A percentile compares a stretch with the other conserved stretches of the same genome.
Conservation (phyloP, 53 echinoderm and acorn worm species). For the Henricia sp. region DNA sequence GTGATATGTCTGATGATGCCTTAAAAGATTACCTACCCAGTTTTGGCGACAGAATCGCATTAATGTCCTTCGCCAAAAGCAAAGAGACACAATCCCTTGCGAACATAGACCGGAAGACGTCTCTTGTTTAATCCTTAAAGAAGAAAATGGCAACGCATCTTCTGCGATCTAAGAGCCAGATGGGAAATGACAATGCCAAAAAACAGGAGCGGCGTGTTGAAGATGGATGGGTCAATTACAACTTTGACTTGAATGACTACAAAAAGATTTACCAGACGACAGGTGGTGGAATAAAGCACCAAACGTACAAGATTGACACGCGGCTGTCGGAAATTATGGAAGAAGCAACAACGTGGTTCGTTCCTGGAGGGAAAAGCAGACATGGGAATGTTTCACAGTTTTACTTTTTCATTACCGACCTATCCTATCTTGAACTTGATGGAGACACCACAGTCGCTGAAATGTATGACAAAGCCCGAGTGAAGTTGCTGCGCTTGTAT, state of each 20-base stretch:
- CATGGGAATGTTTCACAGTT: constrained; percentile 40
- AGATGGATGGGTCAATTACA: constrained; percentile 48
- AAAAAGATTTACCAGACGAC: constrained; percentile 46
- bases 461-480: constrained; percentile 12
- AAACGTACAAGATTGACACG: background rate
- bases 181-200: constrained; percentile 22
- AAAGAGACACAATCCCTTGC: background rate
- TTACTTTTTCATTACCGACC: constrained; percentile 42
- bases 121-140: constrained; percentile 20
- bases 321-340: constrained; percentile 23
- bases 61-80: constrained; percentile 14
- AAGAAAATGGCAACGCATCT: constrained; percentile 2
- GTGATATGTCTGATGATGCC: constrained; percentile 23
- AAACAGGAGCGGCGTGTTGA: constrained; percentile 36
- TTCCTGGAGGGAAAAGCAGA: constrained; percentile 46
- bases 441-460: constrained; percentile 7
- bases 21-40: constrained; percentile 1
- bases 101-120: constrained; percentile 9
- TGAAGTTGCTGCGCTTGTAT: constrained; percentile 40
- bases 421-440: constrained; percentile 22
- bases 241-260: constrained; percentile 3
- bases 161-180: constrained; percentile 16
- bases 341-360: constrained; percentile 24
- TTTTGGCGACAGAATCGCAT: constrained; percentile 5
- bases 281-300: constrained; percentile 6